Conservation (phyloP, 1,140 invertebrate species). For the Drosophila guanche region DNA sequence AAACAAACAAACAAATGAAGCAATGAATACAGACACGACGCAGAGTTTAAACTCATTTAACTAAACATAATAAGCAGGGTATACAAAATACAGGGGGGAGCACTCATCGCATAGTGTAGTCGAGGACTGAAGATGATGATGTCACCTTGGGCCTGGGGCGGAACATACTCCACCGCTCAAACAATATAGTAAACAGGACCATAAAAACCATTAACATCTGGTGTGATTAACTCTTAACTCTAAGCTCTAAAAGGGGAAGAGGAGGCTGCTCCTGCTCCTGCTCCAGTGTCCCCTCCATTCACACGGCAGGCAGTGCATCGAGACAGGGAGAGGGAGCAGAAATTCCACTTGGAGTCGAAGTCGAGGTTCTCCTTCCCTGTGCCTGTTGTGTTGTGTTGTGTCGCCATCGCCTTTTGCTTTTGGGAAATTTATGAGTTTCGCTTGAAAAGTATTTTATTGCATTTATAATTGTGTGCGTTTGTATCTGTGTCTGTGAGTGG, state of each 20-base stretch:
- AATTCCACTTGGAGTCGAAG: slow-evolving; percentile 14
- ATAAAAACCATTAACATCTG: slow-evolving; percentile 83
- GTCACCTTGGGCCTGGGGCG: slow-evolving; percentile 54
- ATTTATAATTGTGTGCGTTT: slow-evolving; percentile 79
- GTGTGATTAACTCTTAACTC: slow-evolving; percentile 78
- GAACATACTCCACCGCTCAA: background rate
- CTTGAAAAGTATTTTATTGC: slow-evolving; percentile 83
- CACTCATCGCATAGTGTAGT: slow-evolving; percentile 14
- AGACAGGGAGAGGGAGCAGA: slow-evolving; percentile 17
- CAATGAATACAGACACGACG: slow-evolving; percentile 28
- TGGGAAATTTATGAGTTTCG: slow-evolving; percentile 82
- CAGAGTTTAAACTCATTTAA: slow-evolving; percentile 52
- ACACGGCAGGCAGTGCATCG: slow-evolving; percentile 65
- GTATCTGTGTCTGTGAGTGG: slow-evolving; percentile 33
- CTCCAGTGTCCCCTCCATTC: slow-evolving; percentile 58
- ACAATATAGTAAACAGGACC: slow-evolving; percentile 67
- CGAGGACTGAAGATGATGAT: slow-evolving; percentile 46
- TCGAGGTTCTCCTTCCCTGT: slow-evolving; percentile 16
- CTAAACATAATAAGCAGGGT: slow-evolving; percentile 23
- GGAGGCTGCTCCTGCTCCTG: slow-evolving; percentile 45
- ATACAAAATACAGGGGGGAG: slow-evolving; percentile 2
- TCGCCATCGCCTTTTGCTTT: slow-evolving; percentile 72
- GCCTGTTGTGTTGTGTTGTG: slow-evolving; percentile 24
- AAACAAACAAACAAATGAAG: slow-evolving; percentile 55
- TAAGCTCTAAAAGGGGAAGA: slow-evolving; percentile 51